Evolutionary conservation across 2,113 vertebrate genomes (phyloP).

Genomic region (Dinomys branickii): DNA sequence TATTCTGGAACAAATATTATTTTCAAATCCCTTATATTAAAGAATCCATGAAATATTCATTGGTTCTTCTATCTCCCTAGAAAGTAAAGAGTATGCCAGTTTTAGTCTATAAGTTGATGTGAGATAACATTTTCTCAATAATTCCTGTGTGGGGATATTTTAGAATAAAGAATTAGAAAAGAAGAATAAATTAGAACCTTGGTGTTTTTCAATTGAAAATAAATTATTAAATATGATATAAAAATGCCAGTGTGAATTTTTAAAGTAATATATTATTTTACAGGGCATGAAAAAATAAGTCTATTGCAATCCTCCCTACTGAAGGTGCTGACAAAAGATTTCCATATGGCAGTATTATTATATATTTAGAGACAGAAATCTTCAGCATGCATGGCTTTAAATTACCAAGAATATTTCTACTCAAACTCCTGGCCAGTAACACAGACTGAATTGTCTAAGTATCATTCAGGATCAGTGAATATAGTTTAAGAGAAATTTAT

Average conservation of each 20-base stretch:
- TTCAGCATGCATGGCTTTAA: conserved; percentile 39
- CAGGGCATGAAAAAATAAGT: conserved; percentile 11
- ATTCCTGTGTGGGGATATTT: not conserved
- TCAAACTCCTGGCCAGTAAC: not conserved
- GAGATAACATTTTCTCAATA: conserved; percentile 55
- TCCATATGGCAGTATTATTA: not conserved
- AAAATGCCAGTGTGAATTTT: not conserved
- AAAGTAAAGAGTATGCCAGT: conserved; percentile 18
- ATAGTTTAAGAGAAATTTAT: not conserved
- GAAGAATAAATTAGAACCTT: not conserved
- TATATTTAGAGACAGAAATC: conserved; percentile 46
- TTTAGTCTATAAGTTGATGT: conserved; percentile 8
- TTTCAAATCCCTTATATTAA: conserved; percentile 30
- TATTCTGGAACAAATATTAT: conserved; percentile 21
- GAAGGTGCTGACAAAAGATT: not conserved
- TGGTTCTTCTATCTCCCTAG: not conserved
- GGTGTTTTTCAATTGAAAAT: not conserved
- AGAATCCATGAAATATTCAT: conserved; percentile 32
- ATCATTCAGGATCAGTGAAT: not conserved
- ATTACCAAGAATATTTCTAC: conserved; percentile 18
- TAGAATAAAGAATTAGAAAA: not conserved
- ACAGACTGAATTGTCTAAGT: not conserved
- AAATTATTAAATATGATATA: conserved; percentile 32
- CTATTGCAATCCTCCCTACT: not conserved
- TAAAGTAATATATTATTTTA: not conserved